Evolutionary conservation across 2,113 vertebrate species (phyloP).

Genomic region (Turdus rufiventris): DNA sequence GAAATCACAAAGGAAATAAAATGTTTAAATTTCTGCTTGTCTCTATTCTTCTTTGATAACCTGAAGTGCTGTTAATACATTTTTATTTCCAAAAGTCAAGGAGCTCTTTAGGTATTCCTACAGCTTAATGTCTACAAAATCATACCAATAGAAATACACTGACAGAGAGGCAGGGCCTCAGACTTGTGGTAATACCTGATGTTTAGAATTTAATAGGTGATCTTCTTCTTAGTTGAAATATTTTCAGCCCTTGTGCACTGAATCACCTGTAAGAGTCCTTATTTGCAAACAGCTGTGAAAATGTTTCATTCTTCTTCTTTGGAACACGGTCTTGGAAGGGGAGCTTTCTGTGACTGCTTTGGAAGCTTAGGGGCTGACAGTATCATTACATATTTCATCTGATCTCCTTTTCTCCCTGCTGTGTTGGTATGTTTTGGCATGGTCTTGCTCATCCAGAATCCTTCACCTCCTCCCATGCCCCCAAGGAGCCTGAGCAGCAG

Average conservation of each 20-base stretch:
- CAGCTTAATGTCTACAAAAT: not conserved
- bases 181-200: not conserved
- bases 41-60: not conserved
- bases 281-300: not conserved
- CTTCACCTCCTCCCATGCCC: fast-evolving
- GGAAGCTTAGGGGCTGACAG: not conserved
- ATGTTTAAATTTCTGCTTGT: not conserved
- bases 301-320: not conserved
- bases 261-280: not conserved
- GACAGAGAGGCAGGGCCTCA: not conserved
- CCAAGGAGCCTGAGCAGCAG: fast-evolving
- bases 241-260: not conserved
- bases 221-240: not conserved
- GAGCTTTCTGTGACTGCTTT: not conserved
- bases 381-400: fast-evolving
- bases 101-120: not conserved
- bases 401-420: not conserved
- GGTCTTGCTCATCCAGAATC: fast-evolving
- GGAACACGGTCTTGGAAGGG: fast-evolving
- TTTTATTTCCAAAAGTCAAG: not conserved
- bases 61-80: not conserved
- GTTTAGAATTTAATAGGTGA: not conserved
- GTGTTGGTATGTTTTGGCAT: fast-evolving
- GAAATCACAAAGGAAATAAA: constrained; percentile 4
- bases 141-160: not conserved